Percentiles rank a stretch among this genome's conserved stretches.
Evolutionary conservation across 2,797 vertebrate genomes (phyloP).

Genomic region (Nothura maculosa): DNA sequence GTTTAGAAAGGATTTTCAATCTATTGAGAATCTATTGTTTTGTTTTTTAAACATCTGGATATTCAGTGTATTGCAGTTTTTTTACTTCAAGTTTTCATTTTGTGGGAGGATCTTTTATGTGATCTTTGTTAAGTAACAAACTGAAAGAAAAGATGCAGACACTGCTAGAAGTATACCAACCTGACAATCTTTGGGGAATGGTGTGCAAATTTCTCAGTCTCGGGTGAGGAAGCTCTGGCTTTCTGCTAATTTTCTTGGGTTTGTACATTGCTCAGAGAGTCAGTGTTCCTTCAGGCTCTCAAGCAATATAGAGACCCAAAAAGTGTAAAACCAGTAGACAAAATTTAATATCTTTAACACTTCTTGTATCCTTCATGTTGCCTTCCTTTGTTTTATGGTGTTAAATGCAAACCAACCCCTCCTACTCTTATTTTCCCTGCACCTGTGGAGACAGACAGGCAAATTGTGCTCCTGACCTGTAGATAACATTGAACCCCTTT

Average conservation of each 20-base stretch:
- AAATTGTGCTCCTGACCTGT: not conserved
- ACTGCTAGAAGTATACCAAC: not conserved
- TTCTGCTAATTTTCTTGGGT: constrained; percentile 9
- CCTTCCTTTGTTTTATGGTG: constrained; percentile 22
- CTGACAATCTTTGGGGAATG: not conserved
- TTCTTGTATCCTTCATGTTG: constrained; percentile 8
- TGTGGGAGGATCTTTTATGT: not conserved
- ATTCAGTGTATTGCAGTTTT: not conserved
- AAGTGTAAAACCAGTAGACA: not conserved
- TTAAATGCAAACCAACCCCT: not conserved
- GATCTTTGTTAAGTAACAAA: not conserved
- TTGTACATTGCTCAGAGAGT: not conserved
- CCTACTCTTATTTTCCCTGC: constrained; percentile 28
- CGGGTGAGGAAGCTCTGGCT: not conserved
- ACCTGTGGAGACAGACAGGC: not conserved
- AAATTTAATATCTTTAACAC: constrained; percentile 16
- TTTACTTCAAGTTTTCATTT: constrained; percentile 12
- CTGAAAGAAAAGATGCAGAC: not conserved
- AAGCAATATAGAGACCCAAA: not conserved
- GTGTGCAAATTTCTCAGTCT: accelerated
- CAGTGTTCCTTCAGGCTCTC: constrained; percentile 12
- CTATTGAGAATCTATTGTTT: not conserved
- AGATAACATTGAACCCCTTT: constrained; percentile 75
- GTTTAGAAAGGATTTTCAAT: not conserved
- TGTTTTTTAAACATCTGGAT: not conserved